Evolutionary conservation across 2,888 invertebrate species (phyloP).

Genomic region (Orchesellides sinensis): DNA sequence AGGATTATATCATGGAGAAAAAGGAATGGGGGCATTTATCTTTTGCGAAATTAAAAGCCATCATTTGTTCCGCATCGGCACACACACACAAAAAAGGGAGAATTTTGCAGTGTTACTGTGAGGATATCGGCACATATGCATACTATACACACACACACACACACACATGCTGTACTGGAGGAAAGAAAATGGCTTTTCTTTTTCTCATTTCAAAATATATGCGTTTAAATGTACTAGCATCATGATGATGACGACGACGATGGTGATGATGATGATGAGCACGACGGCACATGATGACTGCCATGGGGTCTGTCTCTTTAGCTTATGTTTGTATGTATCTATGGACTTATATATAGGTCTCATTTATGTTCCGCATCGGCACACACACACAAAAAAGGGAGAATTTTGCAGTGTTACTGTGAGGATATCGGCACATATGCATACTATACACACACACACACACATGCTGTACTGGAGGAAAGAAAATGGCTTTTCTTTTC

Average conservation of each 20-base stretch:
- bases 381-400: constrained; percentile 40
- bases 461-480: neutral
- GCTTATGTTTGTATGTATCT: neutral
- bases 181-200: constrained; percentile 14
- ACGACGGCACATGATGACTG: constrained; percentile 52
- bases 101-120: constrained; percentile 51
- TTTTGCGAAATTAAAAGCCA: constrained; percentile 57
- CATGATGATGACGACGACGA: constrained; percentile 4
- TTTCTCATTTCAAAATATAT: constrained; percentile 45
- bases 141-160: neutral
- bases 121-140: constrained; percentile 41
- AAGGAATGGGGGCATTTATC: constrained; percentile 34
- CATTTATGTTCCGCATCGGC: constrained; percentile 44
- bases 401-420: constrained; percentile 50
- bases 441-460: neutral
- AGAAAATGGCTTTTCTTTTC: constrained; percentile 23
- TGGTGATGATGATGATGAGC: constrained; percentile 33
- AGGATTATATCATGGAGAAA: constrained; percentile 18
- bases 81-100: constrained; percentile 38
- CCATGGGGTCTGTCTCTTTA: constrained; percentile 47
- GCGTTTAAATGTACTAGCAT: constrained; percentile 15
- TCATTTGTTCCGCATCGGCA: constrained; percentile 53
- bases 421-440: constrained; percentile 41
- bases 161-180: neutral
- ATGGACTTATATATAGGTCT: neutral